Percentiles rank a stretch among this genome's conserved stretches.
These are phyloP conservation scores for Ibidorhyncha struthersii DNA, from an alignment of 2,113 vertebrate species.

Conservation along the genomic window DNA sequence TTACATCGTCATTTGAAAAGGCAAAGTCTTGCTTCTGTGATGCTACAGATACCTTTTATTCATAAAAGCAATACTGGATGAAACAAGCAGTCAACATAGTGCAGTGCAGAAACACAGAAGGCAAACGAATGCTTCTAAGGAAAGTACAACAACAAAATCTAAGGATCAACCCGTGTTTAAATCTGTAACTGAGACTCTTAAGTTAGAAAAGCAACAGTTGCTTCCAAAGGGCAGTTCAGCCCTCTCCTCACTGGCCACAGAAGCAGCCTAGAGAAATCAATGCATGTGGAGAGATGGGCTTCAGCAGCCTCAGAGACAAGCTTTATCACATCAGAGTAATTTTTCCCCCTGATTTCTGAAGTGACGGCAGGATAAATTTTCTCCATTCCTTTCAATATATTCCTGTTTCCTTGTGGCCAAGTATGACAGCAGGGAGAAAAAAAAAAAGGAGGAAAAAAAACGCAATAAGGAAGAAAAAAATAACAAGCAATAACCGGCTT, in stretches of 20 bases:
- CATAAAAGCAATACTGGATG: not conserved
- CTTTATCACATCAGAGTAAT: not conserved
- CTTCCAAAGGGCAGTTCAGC: not conserved
- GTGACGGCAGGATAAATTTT: not conserved
- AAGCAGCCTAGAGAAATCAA: not conserved
- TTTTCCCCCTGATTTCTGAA: not conserved
- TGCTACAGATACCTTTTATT: not conserved
- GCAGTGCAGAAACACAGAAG: not conserved
- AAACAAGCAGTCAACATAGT: not conserved
- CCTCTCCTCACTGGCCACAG: not conserved
- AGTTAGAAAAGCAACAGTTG: not conserved
- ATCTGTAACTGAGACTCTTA: not conserved
- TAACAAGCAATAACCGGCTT: not conserved
- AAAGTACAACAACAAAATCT: not conserved
- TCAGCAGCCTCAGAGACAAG: not conserved
- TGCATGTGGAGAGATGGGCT: not conserved
- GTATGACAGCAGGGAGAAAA: not conserved
- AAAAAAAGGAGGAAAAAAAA: not conserved
- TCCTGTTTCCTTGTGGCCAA: not conserved
- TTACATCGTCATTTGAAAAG: not conserved
- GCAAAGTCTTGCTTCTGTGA: not conserved
- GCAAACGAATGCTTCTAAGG: not conserved
- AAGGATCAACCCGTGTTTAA: fast-evolving
- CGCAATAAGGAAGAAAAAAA: not conserved
- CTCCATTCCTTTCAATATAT: not conserved